Conservation (phyloP, 2,888 invertebrate genomes). For the Troglohyphantes excavatus region DNA sequence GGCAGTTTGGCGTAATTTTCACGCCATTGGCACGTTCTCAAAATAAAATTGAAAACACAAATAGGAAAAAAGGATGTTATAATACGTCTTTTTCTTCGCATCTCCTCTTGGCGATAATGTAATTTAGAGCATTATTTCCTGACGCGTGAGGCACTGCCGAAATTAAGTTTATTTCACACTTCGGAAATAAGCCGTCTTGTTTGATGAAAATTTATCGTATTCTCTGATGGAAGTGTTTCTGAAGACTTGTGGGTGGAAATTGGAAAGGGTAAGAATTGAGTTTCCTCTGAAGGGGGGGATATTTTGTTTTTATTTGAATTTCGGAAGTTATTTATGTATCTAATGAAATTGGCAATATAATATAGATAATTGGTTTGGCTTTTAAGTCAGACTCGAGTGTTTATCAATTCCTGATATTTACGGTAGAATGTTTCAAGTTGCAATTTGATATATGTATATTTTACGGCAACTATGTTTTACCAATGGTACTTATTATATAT, state of each 20-base stretch:
- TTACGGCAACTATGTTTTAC: no score
- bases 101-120: conserved; percentile 37
- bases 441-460: no score
- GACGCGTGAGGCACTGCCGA: conserved; percentile 41
- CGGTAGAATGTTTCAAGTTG: no score
- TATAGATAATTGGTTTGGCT: no score
- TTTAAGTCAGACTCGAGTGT: no score
- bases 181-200: conserved; percentile 1
- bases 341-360: no score
- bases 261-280: no score
- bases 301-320: no score
- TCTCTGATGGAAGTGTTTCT: conserved; percentile 15
- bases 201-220: conserved; percentile 49
- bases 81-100: conserved; percentile 45
- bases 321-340: conserved; percentile 14
- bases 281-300: no score
- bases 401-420: no score
- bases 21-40: conserved; percentile 56
- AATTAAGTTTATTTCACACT: conserved; percentile 50
- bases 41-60: conserved; percentile 69
- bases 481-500: no score
- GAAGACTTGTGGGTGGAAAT: conserved; percentile 13
- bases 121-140: conserved; percentile 55
- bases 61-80: conserved; percentile 27
- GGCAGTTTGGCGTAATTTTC: conserved; percentile 62